These are phyloP conservation scores for Phasia obesa DNA, from an alignment of 2,888 invertebrate species.

Conservation along the genomic window DNA sequence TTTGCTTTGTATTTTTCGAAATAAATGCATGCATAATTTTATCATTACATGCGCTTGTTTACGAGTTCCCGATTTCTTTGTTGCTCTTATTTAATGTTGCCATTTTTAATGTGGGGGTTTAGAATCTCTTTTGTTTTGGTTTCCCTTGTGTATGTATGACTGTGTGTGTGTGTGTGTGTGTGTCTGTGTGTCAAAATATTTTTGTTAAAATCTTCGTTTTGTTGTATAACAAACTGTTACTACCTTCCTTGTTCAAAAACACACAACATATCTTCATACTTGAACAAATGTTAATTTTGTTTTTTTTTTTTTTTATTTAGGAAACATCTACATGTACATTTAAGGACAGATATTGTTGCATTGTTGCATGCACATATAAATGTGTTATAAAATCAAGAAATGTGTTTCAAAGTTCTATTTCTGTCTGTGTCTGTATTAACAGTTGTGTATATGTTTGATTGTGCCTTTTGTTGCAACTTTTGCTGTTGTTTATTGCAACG, in stretches of 20 bases:
- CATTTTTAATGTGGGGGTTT: conserved; percentile 24
- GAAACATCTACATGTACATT: not conserved
- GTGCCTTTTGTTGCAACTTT: conserved; percentile 31
- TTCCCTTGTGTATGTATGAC: not conserved
- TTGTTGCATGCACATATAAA: no score
- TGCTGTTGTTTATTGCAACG: conserved; percentile 62
- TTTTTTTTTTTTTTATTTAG: not conserved
- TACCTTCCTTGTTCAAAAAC: no score
- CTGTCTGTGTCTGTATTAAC: not conserved
- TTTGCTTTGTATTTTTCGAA: not conserved
- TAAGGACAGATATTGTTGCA: conserved; percentile 6
- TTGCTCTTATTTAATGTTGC: conserved; percentile 11
- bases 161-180: not conserved
- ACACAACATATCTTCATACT: not conserved
- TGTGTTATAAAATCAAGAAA: not conserved
- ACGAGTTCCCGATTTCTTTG: conserved; percentile 47
- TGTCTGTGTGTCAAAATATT: not conserved
- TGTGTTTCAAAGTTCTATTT: conserved; percentile 1
- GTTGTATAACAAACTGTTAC: not conserved
- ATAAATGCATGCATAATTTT: conserved; percentile 58
- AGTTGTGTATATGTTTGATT: not conserved
- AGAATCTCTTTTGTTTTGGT: conserved; percentile 42
- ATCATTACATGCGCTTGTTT: conserved; percentile 60
- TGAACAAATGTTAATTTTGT: conserved; percentile 5
- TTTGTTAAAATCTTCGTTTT: not conserved